phyloP scores from a whole-genome alignment of 2,113 vertebrate species.

The Cercopithecus mona region DNA sequence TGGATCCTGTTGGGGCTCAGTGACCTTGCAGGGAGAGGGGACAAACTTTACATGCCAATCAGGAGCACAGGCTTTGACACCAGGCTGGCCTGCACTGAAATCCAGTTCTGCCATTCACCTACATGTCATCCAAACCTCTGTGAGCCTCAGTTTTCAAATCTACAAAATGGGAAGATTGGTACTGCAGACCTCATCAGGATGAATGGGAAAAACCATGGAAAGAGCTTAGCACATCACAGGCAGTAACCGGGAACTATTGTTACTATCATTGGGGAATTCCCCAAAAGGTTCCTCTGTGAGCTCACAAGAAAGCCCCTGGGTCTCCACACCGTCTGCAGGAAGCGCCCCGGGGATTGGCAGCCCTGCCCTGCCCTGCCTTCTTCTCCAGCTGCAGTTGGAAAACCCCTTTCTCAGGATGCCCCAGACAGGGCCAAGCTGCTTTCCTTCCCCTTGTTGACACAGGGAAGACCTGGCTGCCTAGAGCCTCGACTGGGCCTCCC shows the following conservation, averaged over 20 bases:
- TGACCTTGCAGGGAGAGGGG: too few relatives aligned
- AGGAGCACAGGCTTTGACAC: neutral
- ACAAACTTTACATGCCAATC: fast-evolving
- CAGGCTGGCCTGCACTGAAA: neutral
- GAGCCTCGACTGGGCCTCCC: constrained; percentile 71
- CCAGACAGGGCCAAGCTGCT: constrained; percentile 72
- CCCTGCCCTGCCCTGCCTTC: neutral
- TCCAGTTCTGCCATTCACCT: neutral
- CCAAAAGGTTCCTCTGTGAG: neutral
- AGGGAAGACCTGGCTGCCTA: constrained; percentile 68
- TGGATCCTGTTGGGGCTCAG: too few relatives aligned
- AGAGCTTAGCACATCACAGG: neutral
- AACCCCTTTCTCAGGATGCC: constrained; percentile 49
- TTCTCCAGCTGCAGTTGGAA: neutral
- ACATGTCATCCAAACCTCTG: fast-evolving
- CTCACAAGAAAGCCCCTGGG: constrained; percentile 53
- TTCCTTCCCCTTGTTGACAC: constrained; percentile 74
- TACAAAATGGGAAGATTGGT: too few relatives aligned
- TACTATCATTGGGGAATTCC: neutral
- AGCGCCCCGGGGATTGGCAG: neutral
- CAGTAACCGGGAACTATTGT: neutral
- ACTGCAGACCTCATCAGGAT: neutral
- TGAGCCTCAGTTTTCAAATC: neutral
- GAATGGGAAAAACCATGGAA: neutral
- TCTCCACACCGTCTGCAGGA: neutral